Conservation (phyloP, 2,888 invertebrate species). For the Clivina fossor region DNA sequence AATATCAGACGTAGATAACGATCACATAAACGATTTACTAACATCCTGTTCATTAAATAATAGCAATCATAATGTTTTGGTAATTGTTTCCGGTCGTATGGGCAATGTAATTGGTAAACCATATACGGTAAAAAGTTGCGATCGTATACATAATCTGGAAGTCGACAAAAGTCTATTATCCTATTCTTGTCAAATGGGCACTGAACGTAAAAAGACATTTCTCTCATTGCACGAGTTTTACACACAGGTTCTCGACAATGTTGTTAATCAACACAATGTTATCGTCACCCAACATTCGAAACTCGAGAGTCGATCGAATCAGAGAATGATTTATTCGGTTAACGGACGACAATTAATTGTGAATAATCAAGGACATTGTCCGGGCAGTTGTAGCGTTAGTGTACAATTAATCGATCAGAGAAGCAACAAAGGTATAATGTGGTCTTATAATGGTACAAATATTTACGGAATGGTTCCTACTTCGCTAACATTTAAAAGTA, state of each 20-base stretch:
- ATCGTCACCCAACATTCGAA: constrained; percentile 57
- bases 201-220: constrained; percentile 56
- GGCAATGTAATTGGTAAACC: constrained; percentile 69
- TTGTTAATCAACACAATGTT: constrained; percentile 48
- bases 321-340: constrained; percentile 53
- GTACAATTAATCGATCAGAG: constrained; percentile 61
- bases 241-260: constrained; percentile 51
- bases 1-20: constrained; percentile 72
- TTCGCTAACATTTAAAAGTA: constrained; percentile 62
- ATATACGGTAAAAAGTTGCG: constrained; percentile 61
- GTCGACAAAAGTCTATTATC: constrained; percentile 58
- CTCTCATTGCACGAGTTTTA: constrained; percentile 54
- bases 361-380: constrained; percentile 72
- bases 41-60: constrained; percentile 58
- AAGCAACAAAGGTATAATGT: constrained; percentile 58
- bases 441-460: constrained; percentile 64
- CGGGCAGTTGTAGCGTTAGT: constrained; percentile 65
- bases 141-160: constrained; percentile 60
- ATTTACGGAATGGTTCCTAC: constrained; percentile 75
- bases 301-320: constrained; percentile 54
- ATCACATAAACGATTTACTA: constrained; percentile 69
- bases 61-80: constrained; percentile 62
- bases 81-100: constrained; percentile 70
- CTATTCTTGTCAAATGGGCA: constrained; percentile 63
- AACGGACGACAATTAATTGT: constrained; percentile 67